A percentile compares a stretch with the other conserved stretches of the same genome.
These are phyloP conservation scores for Ochotona princeps DNA, from an alignment of 2,113 vertebrate genomes.

Conservation along the genomic window DNA sequence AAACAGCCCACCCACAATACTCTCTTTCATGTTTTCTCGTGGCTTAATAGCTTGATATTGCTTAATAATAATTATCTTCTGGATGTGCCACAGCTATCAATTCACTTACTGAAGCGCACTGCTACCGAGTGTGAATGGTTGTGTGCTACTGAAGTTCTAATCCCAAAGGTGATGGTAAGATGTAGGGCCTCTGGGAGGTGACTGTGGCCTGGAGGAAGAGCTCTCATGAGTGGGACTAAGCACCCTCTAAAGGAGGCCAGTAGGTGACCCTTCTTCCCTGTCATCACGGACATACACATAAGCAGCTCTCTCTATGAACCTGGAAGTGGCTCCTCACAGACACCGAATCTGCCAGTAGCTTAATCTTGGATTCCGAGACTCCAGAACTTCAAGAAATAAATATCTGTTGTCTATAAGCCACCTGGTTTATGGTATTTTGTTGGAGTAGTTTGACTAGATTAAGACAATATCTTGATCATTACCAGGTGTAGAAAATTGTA, in stretches of 20 bases:
- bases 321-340: background rate
- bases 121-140: background rate
- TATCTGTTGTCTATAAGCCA: background rate
- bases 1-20: background rate
- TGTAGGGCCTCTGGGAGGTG: background rate
- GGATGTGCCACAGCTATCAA: background rate
- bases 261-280: too few relatives aligned
- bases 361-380: background rate
- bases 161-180: background rate
- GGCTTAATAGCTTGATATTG: too few relatives aligned
- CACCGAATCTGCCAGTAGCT: background rate
- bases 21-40: background rate
- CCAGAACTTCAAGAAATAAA: background rate
- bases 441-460: background rate
- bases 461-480: background rate
- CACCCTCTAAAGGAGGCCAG: background rate
- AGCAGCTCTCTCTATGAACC: background rate
- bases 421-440: background rate
- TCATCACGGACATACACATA: background rate
- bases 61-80: background rate
- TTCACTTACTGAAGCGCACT: background rate
- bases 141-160: background rate
- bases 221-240: background rate
- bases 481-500: background rate
- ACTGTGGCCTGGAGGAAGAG: background rate